A percentile compares a stretch with the other conserved stretches of the same genome.
Conservation (phyloP, 2,113 vertebrate species). For the Chrysochloris asiatica region DNA sequence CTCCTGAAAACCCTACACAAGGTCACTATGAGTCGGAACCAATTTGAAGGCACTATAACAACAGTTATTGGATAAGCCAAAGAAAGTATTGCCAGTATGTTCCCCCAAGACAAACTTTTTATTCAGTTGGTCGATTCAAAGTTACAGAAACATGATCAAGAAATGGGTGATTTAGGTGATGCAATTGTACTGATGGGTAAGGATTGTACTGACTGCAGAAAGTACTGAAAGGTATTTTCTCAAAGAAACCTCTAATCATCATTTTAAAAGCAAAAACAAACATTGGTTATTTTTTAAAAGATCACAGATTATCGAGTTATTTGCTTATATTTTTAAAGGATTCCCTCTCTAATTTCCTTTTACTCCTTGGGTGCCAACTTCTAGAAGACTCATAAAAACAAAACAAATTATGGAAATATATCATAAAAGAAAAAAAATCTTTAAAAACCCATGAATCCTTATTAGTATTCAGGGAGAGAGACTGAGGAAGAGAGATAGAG, state of each 20-base stretch:
- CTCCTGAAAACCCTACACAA: too few species aligned
- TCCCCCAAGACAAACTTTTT: background rate
- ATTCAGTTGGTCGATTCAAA: background rate
- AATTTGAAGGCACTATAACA: background rate
- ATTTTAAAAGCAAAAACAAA: background rate
- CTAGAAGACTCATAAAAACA: conserved; percentile 29
- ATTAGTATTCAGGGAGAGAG: too few species aligned
- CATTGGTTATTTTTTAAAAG: background rate
- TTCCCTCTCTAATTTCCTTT: background rate
- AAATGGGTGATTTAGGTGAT: background rate
- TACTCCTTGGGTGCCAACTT: background rate
- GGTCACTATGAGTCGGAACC: background rate
- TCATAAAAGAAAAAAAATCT: too few species aligned
- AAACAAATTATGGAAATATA: too few species aligned
- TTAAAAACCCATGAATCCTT: too few species aligned
- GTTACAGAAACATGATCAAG: background rate
- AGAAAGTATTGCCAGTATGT: background rate
- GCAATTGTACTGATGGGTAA: background rate
- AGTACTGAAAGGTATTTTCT: background rate
- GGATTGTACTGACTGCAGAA: background rate
- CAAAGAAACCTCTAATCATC: background rate
- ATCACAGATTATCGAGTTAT: background rate
- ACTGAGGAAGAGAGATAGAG: too few species aligned
- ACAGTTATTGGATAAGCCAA: background rate
- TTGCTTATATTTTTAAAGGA: background rate